Percentiles rank a stretch among this genome's conserved stretches.
phyloP scores from a whole-genome alignment of 2,797 vertebrate species.

The Furcifer pardalis region DNA sequence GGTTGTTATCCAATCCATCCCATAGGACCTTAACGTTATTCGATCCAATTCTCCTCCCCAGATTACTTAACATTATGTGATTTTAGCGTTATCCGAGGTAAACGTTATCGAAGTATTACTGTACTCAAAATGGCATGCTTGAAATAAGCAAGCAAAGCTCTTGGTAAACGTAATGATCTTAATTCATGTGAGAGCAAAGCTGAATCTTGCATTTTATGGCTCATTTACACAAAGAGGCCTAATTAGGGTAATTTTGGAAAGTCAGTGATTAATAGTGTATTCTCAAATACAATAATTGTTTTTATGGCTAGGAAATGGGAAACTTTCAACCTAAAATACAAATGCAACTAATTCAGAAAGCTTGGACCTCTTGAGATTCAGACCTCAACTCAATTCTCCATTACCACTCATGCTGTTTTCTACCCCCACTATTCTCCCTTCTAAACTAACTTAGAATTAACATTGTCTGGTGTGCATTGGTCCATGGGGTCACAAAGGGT shows the following conservation, averaged over 20 bases:
- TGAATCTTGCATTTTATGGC: not conserved
- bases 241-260: not conserved
- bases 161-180: not conserved
- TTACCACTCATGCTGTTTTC: not conserved
- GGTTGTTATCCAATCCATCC: too few species aligned
- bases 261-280: not conserved
- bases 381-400: not conserved
- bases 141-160: constrained; percentile 28
- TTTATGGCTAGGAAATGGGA: not conserved
- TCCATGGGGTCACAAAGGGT: too few species aligned
- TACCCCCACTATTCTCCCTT: not conserved
- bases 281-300: not conserved
- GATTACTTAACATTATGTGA: too few species aligned
- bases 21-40: too few species aligned
- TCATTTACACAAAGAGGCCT: not conserved
- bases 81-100: too few species aligned
- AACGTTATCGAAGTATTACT: not conserved
- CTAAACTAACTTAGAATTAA: not conserved
- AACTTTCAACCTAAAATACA: not conserved
- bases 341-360: not conserved
- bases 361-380: too few species aligned
- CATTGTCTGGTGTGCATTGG: too few species aligned
- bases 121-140: constrained; percentile 16
- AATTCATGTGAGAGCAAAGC: not conserved
- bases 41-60: too few species aligned